These are phyloP conservation scores for Homarus gammarus DNA, from an alignment of 2,888 invertebrate genomes.

Conservation along the genomic window DNA sequence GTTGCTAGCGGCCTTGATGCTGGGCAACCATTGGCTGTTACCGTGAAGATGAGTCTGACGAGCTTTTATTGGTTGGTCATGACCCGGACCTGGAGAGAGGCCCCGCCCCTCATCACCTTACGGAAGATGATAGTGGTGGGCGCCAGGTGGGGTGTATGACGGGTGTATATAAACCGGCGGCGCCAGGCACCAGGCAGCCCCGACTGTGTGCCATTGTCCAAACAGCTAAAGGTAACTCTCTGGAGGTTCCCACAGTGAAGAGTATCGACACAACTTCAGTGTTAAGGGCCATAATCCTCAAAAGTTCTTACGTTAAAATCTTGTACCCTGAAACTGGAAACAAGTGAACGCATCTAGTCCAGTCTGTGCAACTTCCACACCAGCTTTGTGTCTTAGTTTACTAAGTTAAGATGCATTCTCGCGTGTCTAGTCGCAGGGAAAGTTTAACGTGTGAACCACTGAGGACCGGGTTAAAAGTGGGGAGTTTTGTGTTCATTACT, in stretches of 20 bases:
- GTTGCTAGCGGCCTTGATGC: not conserved
- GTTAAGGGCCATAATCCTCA: too few species aligned
- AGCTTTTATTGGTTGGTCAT: not conserved
- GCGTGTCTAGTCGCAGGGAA: too few species aligned
- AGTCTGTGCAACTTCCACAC: too few species aligned
- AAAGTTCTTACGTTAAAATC: too few species aligned
- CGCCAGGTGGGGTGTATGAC: not conserved
- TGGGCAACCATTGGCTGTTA: not conserved
- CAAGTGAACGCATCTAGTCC: too few species aligned
- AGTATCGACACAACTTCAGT: too few species aligned
- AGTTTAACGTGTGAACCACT: too few species aligned
- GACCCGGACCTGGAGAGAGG: not conserved
- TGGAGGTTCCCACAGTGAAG: not conserved
- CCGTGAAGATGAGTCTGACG: slow-evolving; percentile 2
- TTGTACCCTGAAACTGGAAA: too few species aligned
- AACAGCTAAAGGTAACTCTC: slow-evolving; percentile 29
- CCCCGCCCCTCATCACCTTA: not conserved
- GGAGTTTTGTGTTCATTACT: too few species aligned
- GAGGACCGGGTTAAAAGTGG: too few species aligned
- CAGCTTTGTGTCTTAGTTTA: too few species aligned
- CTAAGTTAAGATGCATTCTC: too few species aligned
- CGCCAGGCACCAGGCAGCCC: not conserved
- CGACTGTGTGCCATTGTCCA: slow-evolving; percentile 14
- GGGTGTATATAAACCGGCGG: not conserved
- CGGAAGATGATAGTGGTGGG: not conserved